Evolutionary conservation across 2,888 invertebrate species (phyloP), one percentile per base, ranked within the genome.

Genomic region (Troilus luridus): DNA sequence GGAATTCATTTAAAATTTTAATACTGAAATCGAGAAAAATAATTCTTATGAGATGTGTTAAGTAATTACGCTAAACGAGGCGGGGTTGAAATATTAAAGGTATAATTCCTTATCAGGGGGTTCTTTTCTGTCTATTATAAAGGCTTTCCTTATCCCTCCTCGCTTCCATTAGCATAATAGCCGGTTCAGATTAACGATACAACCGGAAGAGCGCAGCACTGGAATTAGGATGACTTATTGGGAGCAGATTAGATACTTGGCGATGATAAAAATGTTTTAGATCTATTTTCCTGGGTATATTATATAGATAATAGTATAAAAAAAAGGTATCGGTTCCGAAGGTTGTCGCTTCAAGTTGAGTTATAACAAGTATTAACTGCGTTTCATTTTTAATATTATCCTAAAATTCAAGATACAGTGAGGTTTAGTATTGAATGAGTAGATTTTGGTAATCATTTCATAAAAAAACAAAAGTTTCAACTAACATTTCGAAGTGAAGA

Each of bases 61-160:
- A 67, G 67, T 67, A 67, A 67, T 67, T 67, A 64, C 1, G 3
- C 67, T 27, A 67, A 67, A 67, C 24, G 67, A 67, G 24, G 6
- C 12, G 14, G 67, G 67, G 67, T 2, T 67, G 67, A 67, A 67
- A 67, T 67, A 67, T 67, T 67, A 27, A 67, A 27, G 67, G 24
- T 67, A 24, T 67, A 67, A 67, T 67, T 67, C 67, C 67, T 67
- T 67, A 67, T 67, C 67, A 67, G 64, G 2, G n/a, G 27, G 3
- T 67, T 27, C 67, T 67, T 67, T 67, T 67, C 67, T 67, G 67
- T 67, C 14, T 24, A 67, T 67, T 67, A 67, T 67, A 24, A 67
- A 67, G 14, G 64, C 67, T 14, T 67, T 67, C 27, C 27, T 27
- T 67, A 1, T 27, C 27, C 67, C 67, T 14, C 27, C 24, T 67